Percentiles rank a stretch among this genome's conserved stretches.
phyloP scores from a whole-genome alignment of 2,888 invertebrate genomes.

The Archips crataeganus region DNA sequence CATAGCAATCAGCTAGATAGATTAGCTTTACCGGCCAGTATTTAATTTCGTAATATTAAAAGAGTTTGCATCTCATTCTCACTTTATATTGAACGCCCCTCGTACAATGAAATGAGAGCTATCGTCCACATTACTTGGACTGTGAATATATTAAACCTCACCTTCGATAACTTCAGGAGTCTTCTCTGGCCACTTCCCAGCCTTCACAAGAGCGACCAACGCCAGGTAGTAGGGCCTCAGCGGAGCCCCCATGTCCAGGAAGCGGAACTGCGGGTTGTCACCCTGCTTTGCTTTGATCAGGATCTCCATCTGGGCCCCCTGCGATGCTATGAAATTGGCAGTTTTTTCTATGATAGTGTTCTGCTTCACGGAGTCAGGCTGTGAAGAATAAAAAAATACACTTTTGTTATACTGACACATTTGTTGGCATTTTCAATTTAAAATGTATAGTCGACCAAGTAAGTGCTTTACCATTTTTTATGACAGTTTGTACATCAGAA shows the following conservation, averaged over 20 bases:
- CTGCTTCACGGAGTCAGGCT: conserved; percentile 95
- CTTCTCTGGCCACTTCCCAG: conserved; percentile 76
- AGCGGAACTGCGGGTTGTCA: conserved; percentile 96
- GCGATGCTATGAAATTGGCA: conserved; percentile 93
- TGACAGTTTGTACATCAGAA: no score
- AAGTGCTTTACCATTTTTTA: no score
- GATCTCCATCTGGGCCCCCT: conserved; percentile 99
- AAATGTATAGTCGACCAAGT: no score
- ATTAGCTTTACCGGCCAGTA: no score
- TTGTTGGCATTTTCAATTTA: no score
- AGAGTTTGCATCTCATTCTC: no score
- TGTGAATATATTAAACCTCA: conserved; percentile 43
- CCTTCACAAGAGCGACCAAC: conserved; percentile 76
- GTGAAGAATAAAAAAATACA: conserved; percentile 49
- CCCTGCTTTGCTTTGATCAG: conserved; percentile 98
- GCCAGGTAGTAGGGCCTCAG: conserved; percentile 96
- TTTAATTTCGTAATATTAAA: no score
- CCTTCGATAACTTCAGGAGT: conserved; percentile 67
- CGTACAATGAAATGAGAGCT: no score
- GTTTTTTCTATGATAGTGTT: conserved; percentile 98
- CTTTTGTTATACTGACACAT: not conserved
- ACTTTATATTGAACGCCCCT: no score
- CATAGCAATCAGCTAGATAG: no score
- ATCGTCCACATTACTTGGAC: no score
- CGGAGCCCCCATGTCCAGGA: conserved; percentile 93